Conservation (phyloP, 2,797 vertebrate species). For the Tiaroga cobitis region DNA sequence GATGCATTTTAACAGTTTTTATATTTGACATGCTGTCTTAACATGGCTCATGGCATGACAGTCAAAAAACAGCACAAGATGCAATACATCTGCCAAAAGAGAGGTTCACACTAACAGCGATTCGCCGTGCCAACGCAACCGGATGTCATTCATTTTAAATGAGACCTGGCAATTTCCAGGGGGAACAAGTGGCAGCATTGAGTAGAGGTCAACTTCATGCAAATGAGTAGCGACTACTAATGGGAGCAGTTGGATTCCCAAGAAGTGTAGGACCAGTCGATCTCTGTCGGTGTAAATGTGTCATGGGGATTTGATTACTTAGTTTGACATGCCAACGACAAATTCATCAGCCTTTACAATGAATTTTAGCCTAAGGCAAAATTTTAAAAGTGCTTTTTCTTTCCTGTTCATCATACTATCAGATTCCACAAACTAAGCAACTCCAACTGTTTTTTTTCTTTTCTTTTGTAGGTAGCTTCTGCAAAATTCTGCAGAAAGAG, state of each 20-base stretch:
- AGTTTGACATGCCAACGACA: not conserved
- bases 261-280: not conserved
- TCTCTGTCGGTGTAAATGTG: not conserved
- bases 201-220: conserved; percentile 3
- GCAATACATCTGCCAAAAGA: not conserved
- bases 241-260: not conserved
- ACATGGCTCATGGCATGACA: not conserved
- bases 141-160: conserved; percentile 4
- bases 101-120: not conserved
- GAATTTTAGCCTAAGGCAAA: not conserved
- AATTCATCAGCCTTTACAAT: not conserved
- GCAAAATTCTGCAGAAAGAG: not conserved
- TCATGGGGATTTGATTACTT: not conserved
- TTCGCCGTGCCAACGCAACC: not conserved
- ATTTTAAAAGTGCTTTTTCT: not conserved
- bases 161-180: not conserved
- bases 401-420: not conserved
- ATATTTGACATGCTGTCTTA: not conserved
- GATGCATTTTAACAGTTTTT: not conserved
- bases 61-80: not conserved
- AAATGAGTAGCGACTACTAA: not conserved
- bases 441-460: not conserved
- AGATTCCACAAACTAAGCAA: not conserved
- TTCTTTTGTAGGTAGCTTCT: not conserved
- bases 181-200: not conserved